Evolutionary conservation across 2,797 vertebrate species (phyloP).

Genomic region (Characodon lateralis): DNA sequence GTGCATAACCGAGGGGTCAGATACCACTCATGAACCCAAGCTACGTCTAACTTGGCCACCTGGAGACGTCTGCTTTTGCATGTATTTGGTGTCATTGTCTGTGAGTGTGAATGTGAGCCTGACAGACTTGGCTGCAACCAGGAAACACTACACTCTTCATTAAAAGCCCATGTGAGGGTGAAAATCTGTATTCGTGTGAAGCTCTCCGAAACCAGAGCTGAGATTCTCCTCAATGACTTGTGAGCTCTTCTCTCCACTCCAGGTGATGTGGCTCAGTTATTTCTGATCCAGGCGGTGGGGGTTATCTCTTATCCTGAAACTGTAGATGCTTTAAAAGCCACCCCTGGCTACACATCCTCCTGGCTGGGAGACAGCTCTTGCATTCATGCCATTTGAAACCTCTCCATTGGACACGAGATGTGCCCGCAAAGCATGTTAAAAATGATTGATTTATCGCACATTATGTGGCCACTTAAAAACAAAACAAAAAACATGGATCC

Average conservation of each 20-base stretch:
- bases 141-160: slow-evolving; percentile 22
- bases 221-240: slow-evolving; percentile 21
- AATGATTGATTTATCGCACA: neutral
- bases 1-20: slow-evolving; percentile 54
- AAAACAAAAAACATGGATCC: neutral
- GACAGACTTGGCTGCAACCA: slow-evolving; percentile 5
- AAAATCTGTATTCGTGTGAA: slow-evolving; percentile 1
- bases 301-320: slow-evolving; percentile 38
- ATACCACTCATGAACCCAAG: slow-evolving; percentile 21
- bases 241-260: slow-evolving; percentile 16
- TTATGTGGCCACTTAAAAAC: neutral
- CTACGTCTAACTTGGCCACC: slow-evolving; percentile 6
- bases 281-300: slow-evolving; percentile 37
- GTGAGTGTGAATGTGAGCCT: neutral
- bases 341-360: slow-evolving; percentile 24
- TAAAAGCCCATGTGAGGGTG: slow-evolving; percentile 3
- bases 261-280: slow-evolving; percentile 43
- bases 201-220: slow-evolving; percentile 25
- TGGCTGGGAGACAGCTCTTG: slow-evolving; percentile 28
- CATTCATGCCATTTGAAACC: slow-evolving; percentile 22
- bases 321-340: slow-evolving; percentile 31
- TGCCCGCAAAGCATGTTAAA: slow-evolving; percentile 7
- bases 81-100: slow-evolving; percentile 26
- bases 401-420: neutral
- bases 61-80: slow-evolving; percentile 14